Base-by-base conservation (phyloP, 2,888 invertebrate genomes). In the Euproctis similis region DNA sequence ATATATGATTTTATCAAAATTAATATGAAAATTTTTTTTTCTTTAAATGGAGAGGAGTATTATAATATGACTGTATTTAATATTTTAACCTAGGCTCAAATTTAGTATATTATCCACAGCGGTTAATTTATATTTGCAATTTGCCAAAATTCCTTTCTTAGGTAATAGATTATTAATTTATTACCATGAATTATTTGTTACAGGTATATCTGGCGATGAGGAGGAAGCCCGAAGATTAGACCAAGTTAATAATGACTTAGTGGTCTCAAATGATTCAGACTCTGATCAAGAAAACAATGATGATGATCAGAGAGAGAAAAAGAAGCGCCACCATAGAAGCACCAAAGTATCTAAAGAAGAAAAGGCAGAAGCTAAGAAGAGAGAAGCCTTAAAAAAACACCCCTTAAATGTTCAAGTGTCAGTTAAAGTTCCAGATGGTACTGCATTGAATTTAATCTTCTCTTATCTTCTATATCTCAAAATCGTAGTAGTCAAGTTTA, bases 401-500 rank as follows among this genome's bases (percentile, higher is more conserved):
- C 94, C 95, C 1, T 71, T 94, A 26, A 86, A 86, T 54, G 89
- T 94, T 2, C 86, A 87, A 50, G 73, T 93, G 7, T 84, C 87
- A 26, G 86, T 94, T 7, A 86, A 78, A 42, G 75, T 88, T 20
- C 82, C 86, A 48, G 90, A 89, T 71, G 88, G 89, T n/a, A 88
- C 88, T 40, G 82, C 88, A 45, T 68, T 92, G 13, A 88, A 86
- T 25, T 71, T 94, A 27, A 85, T 87, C 18, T 93, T 94, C 61
- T 86, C 80, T 42, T 93, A 93, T 62, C 76, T 92, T 40, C 65
- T 89, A 8, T 87, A 89, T 59, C 71, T 95, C 32, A 90, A 92
- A 68, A 89, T 95, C 33, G 81, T 92, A 25, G 92, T 92, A 5
- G 92, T 93, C 0, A 89, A 87, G 49, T 88, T 89, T 24, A 85